A percentile compares a stretch with the other conserved stretches of the same genome.
Conservation (phyloP, 2,888 invertebrate genomes). For the Venustoraphidia nigricollis region DNA sequence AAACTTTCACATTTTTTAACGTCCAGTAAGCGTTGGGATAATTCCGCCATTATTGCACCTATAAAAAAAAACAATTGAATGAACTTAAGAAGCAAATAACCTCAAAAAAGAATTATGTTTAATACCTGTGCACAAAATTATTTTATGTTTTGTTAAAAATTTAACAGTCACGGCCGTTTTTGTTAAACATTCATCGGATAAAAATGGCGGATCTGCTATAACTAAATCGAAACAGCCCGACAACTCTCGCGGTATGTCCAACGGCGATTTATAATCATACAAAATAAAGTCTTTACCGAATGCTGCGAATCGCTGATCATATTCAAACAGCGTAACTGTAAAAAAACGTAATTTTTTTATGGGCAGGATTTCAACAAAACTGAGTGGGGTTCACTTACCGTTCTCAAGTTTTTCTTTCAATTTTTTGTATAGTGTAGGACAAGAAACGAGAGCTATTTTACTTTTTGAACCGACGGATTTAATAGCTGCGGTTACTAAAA, state of each 20-base stretch:
- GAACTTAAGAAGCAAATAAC: not conserved
- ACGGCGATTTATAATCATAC: constrained; percentile 78
- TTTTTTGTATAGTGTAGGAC: constrained; percentile 69
- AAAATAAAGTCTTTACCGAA: constrained; percentile 65
- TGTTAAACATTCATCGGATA: constrained; percentile 80
- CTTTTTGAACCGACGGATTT: constrained; percentile 35
- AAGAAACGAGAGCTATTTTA: constrained; percentile 70
- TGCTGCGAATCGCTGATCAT: constrained; percentile 65
- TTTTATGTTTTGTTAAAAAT: constrained; percentile 53
- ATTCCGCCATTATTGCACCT: constrained; percentile 63
- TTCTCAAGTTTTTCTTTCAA: constrained; percentile 36
- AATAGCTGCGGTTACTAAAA: constrained; percentile 51
- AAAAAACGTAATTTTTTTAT: constrained; percentile 13
- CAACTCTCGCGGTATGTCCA: constrained; percentile 45
- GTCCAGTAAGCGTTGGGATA: constrained; percentile 45
- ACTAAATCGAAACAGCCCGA: constrained; percentile 59
- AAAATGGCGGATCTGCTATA: constrained; percentile 87
- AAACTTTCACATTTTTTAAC: constrained; percentile 48
- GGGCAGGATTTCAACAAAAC: not conserved
- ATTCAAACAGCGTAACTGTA: constrained; percentile 67
- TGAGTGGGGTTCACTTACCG: constrained; percentile 19
- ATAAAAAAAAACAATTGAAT: constrained; percentile 16
- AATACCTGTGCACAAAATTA: constrained; percentile 76
- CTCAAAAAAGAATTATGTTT: not conserved
- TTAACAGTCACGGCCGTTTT: constrained; percentile 69